phyloP scores from a whole-genome alignment of 2,888 invertebrate species.

The Fabriciana adippe region DNA sequence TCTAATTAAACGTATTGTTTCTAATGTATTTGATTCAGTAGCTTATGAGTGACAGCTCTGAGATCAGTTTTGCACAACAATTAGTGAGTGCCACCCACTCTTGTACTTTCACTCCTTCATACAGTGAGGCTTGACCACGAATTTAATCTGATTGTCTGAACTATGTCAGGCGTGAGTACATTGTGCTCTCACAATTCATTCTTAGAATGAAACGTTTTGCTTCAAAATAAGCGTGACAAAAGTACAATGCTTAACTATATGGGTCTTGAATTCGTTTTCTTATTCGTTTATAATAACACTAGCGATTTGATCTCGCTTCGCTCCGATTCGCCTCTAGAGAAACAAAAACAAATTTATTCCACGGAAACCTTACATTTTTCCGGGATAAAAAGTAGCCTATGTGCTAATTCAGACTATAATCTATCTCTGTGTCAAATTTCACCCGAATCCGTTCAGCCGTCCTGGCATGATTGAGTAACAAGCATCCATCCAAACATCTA shows the following conservation, averaged over 20 bases:
- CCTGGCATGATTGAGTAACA: too few relatives aligned
- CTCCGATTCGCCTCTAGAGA: too few relatives aligned
- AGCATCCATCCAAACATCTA: too few relatives aligned
- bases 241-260: not conserved
- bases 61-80: slow-evolving; percentile 49
- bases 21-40: slow-evolving; percentile 43
- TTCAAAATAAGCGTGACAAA: not conserved
- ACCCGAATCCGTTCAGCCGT: too few relatives aligned
- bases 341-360: too few relatives aligned
- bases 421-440: too few relatives aligned
- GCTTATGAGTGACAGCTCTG: slow-evolving; percentile 51
- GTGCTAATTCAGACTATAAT: too few relatives aligned
- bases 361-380: too few relatives aligned
- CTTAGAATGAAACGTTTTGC: not conserved
- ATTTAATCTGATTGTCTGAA: slow-evolving; percentile 35
- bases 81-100: slow-evolving; percentile 59
- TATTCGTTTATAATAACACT: too few relatives aligned
- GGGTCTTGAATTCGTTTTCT: too few relatives aligned
- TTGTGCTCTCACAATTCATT: slow-evolving; percentile 11
- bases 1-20: slow-evolving; percentile 9
- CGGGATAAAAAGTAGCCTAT: too few relatives aligned
- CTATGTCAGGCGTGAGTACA: slow-evolving; percentile 20
- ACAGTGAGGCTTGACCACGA: slow-evolving; percentile 40
- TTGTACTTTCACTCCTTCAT: slow-evolving; percentile 30
- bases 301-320: too few relatives aligned